Evolutionary conservation across 2,888 invertebrate genomes (phyloP).

Genomic region (Thelaira solivaga): DNA sequence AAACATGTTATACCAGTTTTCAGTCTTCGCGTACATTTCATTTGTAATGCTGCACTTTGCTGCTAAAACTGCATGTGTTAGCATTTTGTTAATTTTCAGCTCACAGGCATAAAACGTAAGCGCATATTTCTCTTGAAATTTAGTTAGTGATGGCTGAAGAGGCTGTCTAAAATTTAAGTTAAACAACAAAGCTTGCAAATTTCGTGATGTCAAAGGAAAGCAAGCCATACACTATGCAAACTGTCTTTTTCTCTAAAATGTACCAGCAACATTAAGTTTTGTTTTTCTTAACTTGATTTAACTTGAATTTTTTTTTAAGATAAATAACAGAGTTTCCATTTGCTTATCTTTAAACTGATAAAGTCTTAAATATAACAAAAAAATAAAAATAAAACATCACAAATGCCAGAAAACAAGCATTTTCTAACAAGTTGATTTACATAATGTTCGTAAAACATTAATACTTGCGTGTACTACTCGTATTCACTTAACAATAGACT

Average conservation of each 20-base stretch:
- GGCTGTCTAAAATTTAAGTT: too few species aligned
- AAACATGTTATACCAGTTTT: neutral
- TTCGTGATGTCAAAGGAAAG: too few species aligned
- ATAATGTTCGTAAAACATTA: conserved; percentile 1
- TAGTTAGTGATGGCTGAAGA: neutral
- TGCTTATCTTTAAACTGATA: too few species aligned
- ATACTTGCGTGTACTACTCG: neutral
- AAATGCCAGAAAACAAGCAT: conserved; percentile 27
- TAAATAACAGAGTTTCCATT: neutral
- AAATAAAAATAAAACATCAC: neutral
- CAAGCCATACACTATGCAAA: too few species aligned
- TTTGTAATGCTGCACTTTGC: neutral
- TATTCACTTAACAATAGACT: neutral
- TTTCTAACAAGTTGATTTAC: conserved; percentile 21
- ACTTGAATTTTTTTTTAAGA: too few species aligned
- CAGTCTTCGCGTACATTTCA: neutral
- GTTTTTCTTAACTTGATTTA: too few species aligned
- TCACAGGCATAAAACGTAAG: neutral
- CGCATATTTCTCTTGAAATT: neutral
- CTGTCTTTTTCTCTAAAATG: too few species aligned
- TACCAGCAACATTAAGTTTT: too few species aligned
- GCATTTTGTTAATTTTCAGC: conserved; percentile 27
- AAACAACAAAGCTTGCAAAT: too few species aligned
- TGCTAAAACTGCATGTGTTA: conserved; percentile 14
- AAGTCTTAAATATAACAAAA: neutral